Evolutionary conservation across 1,140 invertebrate species (phyloP).

Genomic region (Scaptomyza graminum): DNA sequence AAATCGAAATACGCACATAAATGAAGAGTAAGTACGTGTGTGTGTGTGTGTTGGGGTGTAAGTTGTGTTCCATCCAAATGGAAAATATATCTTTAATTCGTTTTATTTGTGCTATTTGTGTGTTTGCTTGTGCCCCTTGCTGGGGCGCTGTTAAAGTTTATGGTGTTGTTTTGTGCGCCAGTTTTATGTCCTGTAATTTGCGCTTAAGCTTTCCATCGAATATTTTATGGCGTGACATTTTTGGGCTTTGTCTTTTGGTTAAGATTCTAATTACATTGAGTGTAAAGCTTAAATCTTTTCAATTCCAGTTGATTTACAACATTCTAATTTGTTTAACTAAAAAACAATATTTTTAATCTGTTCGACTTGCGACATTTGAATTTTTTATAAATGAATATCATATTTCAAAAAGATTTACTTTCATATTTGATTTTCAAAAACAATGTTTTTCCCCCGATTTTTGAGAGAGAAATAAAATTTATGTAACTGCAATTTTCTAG

Average conservation of each 20-base stretch:
- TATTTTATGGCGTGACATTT: slow-evolving; percentile 46
- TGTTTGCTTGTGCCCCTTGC: slow-evolving; percentile 1
- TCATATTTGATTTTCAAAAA: no score
- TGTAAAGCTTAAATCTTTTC: neutral
- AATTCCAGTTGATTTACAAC: neutral
- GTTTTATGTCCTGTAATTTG: slow-evolving; percentile 40
- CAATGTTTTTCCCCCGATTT: no score
- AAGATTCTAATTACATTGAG: slow-evolving; percentile 27
- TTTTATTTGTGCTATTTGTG: slow-evolving; percentile 43
- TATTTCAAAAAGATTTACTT: no score
- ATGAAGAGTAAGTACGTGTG: slow-evolving; percentile 15
- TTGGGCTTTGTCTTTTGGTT: slow-evolving; percentile 7
- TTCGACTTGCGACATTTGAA: no score
- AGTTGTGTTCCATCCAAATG: slow-evolving; percentile 18
- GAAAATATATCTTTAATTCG: slow-evolving; percentile 42
- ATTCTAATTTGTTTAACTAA: neutral
- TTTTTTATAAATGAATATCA: neutral
- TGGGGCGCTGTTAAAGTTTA: slow-evolving; percentile 41
- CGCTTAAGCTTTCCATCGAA: slow-evolving; percentile 38
- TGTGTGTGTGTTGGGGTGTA: slow-evolving; percentile 2
- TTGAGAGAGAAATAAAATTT: neutral
- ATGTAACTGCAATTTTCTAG: neutral
- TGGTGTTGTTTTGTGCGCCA: slow-evolving; percentile 42
- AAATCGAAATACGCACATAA: slow-evolving; percentile 63
- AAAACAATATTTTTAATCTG: no score